A percentile compares a stretch with the other conserved stretches of the same genome.
These are phyloP conservation scores for Selenia dentaria DNA, from an alignment of 2,888 invertebrate genomes.

Conservation along the genomic window DNA sequence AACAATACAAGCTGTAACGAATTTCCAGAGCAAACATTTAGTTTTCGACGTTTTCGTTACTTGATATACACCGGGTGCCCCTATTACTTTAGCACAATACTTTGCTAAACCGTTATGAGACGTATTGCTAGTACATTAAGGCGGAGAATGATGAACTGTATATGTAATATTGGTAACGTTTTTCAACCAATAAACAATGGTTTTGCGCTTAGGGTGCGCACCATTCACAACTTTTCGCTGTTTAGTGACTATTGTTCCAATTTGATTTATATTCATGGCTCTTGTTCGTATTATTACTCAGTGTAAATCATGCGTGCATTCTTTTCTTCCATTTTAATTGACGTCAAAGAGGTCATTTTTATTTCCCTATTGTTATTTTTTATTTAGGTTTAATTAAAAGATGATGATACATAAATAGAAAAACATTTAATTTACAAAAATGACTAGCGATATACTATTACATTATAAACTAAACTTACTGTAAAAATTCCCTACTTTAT, in stretches of 20 bases:
- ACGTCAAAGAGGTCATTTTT: conserved; percentile 23
- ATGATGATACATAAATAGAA: conserved; percentile 46
- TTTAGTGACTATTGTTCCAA: conserved; percentile 79
- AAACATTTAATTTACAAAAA: conserved; percentile 46
- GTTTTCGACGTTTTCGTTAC: conserved; percentile 70
- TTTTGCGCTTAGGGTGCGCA: conserved; percentile 66
- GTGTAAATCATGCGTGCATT: conserved; percentile 73
- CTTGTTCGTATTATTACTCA: conserved; percentile 60
- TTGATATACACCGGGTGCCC: conserved; percentile 74
- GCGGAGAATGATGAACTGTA: conserved; percentile 14
- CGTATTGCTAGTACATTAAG: conserved; percentile 31
- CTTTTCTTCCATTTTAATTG: conserved; percentile 52
- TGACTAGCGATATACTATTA: conserved; percentile 72
- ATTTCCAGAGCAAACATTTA: conserved; percentile 82
- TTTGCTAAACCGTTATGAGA: conserved; percentile 7
- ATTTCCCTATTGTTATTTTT: background rate
- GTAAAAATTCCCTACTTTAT: conserved; percentile 41
- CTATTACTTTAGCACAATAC: conserved; percentile 41
- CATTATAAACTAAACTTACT: conserved; percentile 45
- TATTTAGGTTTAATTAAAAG: conserved; percentile 13
- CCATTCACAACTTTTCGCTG: conserved; percentile 83
- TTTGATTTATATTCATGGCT: conserved; percentile 84
- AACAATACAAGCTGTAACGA: conserved; percentile 77
- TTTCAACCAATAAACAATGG: conserved; percentile 63
- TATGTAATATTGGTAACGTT: conserved; percentile 37